phyloP scores from a whole-genome alignment of 2,113 vertebrate species.

The Seriola rivoliana region DNA sequence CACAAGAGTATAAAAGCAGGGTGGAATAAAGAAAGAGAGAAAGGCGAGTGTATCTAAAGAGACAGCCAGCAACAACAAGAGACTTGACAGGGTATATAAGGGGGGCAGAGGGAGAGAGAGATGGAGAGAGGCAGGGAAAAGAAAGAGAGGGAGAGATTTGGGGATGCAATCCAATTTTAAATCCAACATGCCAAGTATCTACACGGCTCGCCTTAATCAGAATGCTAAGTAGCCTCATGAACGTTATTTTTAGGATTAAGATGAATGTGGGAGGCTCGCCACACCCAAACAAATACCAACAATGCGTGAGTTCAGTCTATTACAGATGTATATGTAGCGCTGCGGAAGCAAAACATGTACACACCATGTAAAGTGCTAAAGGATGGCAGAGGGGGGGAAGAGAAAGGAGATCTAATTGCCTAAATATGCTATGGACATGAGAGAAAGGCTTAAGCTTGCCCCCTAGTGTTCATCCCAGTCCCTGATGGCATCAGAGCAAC shows the following conservation, averaged over 20 bases:
- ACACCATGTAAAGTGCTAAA: slow-evolving; percentile 18
- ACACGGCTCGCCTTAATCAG: slow-evolving; percentile 47
- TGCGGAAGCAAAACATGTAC: slow-evolving; percentile 1
- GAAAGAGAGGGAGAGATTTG: slow-evolving; percentile 6
- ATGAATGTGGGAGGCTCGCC: slow-evolving; percentile 47
- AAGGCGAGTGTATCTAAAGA: slow-evolving; percentile 21
- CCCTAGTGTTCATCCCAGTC: slow-evolving; percentile 82
- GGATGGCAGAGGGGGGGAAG: slow-evolving; percentile 9
- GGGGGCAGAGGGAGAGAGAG: background rate
- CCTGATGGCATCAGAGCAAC: slow-evolving; percentile 57
- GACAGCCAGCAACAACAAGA: slow-evolving; percentile 32
- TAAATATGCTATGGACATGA: slow-evolving; percentile 46
- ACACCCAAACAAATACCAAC: slow-evolving; percentile 39
- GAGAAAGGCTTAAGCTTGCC: slow-evolving; percentile 83
- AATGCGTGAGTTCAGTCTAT: slow-evolving; percentile 36
- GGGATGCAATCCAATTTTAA: slow-evolving; percentile 65
- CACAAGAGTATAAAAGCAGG: slow-evolving; percentile 7
- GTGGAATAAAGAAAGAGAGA: slow-evolving; percentile 26
- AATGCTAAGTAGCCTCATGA: slow-evolving; percentile 55
- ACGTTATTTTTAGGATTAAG: slow-evolving; percentile 58
- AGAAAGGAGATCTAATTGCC: slow-evolving; percentile 40
- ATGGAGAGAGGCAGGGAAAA: background rate
- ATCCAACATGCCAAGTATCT: slow-evolving; percentile 56
- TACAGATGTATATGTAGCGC: background rate
- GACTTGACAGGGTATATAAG: background rate